A percentile compares a stretch with the other conserved stretches of the same genome.
These are phyloP conservation scores for Propithecus coquereli DNA, from an alignment of 2,113 vertebrate genomes.

Conservation along the genomic window DNA sequence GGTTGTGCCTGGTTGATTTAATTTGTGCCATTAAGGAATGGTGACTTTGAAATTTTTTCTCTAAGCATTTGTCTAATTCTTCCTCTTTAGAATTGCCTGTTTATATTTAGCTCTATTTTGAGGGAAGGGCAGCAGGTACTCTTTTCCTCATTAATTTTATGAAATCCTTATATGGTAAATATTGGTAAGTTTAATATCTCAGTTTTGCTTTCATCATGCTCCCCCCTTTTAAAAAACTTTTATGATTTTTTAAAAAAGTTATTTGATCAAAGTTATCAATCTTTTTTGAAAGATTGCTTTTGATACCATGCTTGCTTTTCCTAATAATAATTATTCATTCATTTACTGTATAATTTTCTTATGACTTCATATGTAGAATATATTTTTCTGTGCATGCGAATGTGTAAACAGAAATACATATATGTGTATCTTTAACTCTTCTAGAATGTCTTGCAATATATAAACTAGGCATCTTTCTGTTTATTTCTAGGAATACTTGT, in stretches of 20 bases:
- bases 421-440: neutral
- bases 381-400: neutral
- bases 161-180: neutral
- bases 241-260: neutral
- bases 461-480: neutral
- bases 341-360: neutral
- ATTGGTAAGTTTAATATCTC: neutral
- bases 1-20: neutral
- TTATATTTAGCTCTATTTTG: neutral
- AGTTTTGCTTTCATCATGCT: neutral
- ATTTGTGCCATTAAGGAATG: neutral
- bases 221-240: neutral
- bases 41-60: neutral
- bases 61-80: neutral
- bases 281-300: neutral
- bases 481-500: neutral
- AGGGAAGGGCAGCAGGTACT: rapidly evolving
- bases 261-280: neutral
- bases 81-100: neutral
- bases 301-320: neutral
- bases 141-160: neutral
- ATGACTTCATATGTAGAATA: neutral
- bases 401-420: neutral
- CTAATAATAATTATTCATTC: neutral
- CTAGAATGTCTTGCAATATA: neutral